Conservation (phyloP, 2,113 vertebrate genomes). For the Podarcis muralis region DNA sequence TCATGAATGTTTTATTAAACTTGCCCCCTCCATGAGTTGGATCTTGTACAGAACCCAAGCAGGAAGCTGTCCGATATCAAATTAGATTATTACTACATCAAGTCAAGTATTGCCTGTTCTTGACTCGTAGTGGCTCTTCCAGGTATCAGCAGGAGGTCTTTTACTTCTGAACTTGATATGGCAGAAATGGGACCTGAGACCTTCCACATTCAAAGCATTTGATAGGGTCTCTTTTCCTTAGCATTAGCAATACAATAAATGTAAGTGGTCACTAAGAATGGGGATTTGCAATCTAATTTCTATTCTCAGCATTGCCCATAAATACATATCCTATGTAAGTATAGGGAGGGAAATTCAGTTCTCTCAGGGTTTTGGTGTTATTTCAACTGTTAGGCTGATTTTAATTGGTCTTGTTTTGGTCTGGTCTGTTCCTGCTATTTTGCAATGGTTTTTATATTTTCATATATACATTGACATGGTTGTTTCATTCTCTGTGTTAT, state of each 20-base stretch:
- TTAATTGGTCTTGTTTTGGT: too few relatives aligned
- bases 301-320: neutral
- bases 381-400: too few relatives aligned
- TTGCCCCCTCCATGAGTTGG: neutral
- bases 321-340: neutral
- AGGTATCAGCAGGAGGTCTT: neutral
- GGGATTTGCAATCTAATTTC: neutral
- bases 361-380: too few relatives aligned
- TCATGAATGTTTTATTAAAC: neutral
- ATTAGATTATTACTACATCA: neutral
- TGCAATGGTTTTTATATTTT: too few relatives aligned
- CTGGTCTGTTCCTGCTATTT: too few relatives aligned
- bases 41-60: neutral
- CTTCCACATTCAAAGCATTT: neutral
- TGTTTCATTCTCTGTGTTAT: too few relatives aligned
- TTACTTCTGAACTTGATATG: neutral
- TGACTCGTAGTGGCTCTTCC: neutral
- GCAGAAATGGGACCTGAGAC: neutral
- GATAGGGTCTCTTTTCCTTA: neutral
- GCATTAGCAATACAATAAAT: neutral
- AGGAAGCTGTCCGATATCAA: neutral
- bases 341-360: too few relatives aligned
- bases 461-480: too few relatives aligned
- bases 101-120: neutral
- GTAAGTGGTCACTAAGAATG: neutral